Percentiles rank a stretch among this genome's conserved stretches.
Evolutionary conservation across 1,140 invertebrate genomes (phyloP).

Genomic region (Pseudomyrmex concolor): DNA sequence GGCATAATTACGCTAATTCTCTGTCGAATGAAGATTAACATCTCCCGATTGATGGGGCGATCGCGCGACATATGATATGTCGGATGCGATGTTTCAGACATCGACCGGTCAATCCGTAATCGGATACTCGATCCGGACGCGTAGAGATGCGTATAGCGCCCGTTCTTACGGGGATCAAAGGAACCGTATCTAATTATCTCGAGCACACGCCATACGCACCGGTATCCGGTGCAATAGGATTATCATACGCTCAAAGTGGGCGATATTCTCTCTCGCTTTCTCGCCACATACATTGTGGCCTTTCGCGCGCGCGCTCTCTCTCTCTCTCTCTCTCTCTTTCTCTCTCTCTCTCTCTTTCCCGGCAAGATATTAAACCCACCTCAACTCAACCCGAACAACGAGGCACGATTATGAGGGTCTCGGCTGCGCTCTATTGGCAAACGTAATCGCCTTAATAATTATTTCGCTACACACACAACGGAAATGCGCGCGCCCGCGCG

Average conservation of each 20-base stretch:
- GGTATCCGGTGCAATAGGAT: slow-evolving; percentile 50
- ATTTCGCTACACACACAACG: slow-evolving; percentile 23
- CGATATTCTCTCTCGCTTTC: neutral
- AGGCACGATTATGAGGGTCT: slow-evolving; percentile 29
- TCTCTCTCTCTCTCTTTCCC: neutral
- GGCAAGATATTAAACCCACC: slow-evolving; percentile 42
- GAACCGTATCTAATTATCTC: slow-evolving; percentile 57
- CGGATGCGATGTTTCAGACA: slow-evolving; percentile 1
- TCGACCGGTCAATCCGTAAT: slow-evolving; percentile 19
- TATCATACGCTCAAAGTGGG: slow-evolving; percentile 51
- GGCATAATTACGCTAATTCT: slow-evolving; percentile 11
- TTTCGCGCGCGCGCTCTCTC: too few relatives aligned
- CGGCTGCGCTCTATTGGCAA: slow-evolving; percentile 17
- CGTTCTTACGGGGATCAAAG: slow-evolving; percentile 54
- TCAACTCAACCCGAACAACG: slow-evolving; percentile 22
- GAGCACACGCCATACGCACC: slow-evolving; percentile 30
- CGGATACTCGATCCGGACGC: slow-evolving; percentile 14
- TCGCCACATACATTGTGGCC: too few relatives aligned
- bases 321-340: too few relatives aligned
- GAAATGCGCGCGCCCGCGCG: too few relatives aligned
- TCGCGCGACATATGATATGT: slow-evolving; percentile 3
- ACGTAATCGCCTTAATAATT: slow-evolving; percentile 55
- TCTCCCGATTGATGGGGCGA: neutral
- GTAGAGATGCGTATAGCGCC: slow-evolving; percentile 22
- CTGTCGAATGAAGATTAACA: neutral